A percentile compares a stretch with the other conserved stretches of the same genome.
These are phyloP conservation scores for Ancistrus triradiatus DNA, from an alignment of 2,113 vertebrate genomes.

Conservation along the genomic window DNA sequence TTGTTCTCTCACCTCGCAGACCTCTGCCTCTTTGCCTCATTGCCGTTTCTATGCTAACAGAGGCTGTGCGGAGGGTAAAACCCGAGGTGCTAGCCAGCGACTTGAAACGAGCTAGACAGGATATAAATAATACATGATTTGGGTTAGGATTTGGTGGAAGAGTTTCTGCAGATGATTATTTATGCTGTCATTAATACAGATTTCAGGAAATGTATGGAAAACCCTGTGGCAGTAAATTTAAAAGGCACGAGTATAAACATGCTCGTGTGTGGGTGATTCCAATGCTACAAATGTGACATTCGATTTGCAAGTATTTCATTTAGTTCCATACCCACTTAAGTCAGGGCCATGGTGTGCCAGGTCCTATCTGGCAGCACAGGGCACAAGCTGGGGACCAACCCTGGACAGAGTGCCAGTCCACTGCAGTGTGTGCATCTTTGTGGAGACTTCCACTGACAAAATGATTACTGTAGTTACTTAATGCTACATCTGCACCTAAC, in stretches of 20 bases:
- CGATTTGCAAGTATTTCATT: too few species aligned
- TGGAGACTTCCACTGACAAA: too few species aligned
- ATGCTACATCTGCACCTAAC: too few species aligned
- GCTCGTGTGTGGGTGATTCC: too few species aligned
- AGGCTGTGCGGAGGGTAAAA: constrained; percentile 13
- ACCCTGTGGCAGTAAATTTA: not conserved
- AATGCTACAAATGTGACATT: too few species aligned
- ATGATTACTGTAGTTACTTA: too few species aligned
- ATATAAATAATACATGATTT: constrained; percentile 17
- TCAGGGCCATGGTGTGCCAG: too few species aligned
- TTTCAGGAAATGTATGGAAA: not conserved
- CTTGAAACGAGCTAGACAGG: not conserved
- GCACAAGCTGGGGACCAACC: too few species aligned
- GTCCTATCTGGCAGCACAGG: too few species aligned
- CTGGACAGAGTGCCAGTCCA: too few species aligned
- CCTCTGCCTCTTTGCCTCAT: constrained; percentile 13
- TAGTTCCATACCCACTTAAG: too few species aligned
- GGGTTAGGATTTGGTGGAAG: not conserved
- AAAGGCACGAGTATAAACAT: not conserved
- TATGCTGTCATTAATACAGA: not conserved
- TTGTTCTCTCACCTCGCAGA: constrained; percentile 46
- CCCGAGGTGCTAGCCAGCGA: constrained; percentile 1
- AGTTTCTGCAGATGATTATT: not conserved
- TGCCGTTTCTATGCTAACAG: constrained; percentile 11
- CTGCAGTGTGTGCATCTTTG: too few species aligned